Evolutionary conservation across 2,113 vertebrate genomes (phyloP), one percentile per base, ranked within the genome.

Genomic region (Crotalus tigris): DNA sequence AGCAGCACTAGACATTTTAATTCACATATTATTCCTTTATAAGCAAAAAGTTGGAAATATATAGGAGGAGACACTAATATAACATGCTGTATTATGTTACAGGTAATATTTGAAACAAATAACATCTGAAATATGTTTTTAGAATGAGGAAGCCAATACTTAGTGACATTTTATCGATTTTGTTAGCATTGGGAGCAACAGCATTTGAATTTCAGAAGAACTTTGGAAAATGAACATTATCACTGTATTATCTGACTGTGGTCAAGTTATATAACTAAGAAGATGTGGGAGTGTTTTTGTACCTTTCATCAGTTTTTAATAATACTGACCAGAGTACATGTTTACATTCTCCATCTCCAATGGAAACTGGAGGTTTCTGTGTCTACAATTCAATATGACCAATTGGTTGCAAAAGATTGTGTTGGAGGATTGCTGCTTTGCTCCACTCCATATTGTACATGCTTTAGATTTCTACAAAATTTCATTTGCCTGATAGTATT

Each of bases 31-130:
- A 12, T 49, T 61, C 29, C 23, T 17, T 88, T 90, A 54, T 49
- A 64, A 90, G 88, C 85, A 11, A 94, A 49, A 87, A 51, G 93
- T 94, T 33, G 81, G 24, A 29, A 90, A 21, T n/a, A 91, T 89
- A 94, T 59, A 44, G 64, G 92, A 33, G 92, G 95, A 94, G 12
- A 23, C 85, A 91, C 2, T 24, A 23, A 46, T 90, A 92, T 55
- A 95, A 64, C 0, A 15, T 89, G 88, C 21, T 69, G 6, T 15
- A 19, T 0, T 91, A 7, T 19, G n/a, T 0, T 0, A 93, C 0
- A 89, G 64, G 49, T 90, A 51, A 57, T 58, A 87, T 75, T 59
- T 91, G 87, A 49, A 94, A 64, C 61, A 55, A 85, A 94, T 61
- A 85, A 91, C n/a, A 89, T 87, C 91, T 54, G 86, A 94, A 39